A percentile compares a stretch with the other conserved stretches of the same genome.
Conservation (phyloP, 2,888 invertebrate genomes). For the Pseudococcus jackbeardsleyi region DNA sequence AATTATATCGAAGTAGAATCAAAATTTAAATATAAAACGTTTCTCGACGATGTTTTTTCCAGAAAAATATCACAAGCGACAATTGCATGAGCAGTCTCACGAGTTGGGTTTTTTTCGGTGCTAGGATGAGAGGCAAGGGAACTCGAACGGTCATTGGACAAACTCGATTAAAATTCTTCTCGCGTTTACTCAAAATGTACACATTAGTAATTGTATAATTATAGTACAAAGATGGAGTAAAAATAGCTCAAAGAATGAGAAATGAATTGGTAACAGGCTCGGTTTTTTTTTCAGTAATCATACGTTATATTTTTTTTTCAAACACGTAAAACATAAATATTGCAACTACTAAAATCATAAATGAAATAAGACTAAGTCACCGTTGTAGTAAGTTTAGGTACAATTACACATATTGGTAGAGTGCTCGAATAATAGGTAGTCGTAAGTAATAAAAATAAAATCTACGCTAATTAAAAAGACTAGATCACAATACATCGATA, state of each 20-base stretch:
- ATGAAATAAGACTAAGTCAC: neutral
- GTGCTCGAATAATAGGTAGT: neutral
- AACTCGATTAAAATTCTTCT: neutral
- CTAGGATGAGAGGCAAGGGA: no score
- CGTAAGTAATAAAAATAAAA: neutral
- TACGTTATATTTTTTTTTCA: constrained; percentile 14
- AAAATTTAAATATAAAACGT: no score
- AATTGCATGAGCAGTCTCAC: no score
- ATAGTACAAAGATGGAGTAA: neutral
- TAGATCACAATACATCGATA: constrained; percentile 30
- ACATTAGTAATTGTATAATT: no score
- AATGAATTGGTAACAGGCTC: neutral
- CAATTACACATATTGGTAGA: constrained; percentile 5
- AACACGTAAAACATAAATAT: constrained; percentile 21
- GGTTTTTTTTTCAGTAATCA: neutral
- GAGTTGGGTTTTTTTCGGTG: no score
- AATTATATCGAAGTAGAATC: no score
- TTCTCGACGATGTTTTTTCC: no score
- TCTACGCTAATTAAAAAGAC: constrained; percentile 17
- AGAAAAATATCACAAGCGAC: no score
- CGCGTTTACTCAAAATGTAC: neutral
- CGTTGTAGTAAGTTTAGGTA: neutral
- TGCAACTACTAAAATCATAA: constrained; percentile 18
- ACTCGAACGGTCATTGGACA: neutral
- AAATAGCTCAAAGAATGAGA: neutral